These are phyloP conservation scores for Halictus ligatus DNA, from an alignment of 2,888 invertebrate genomes.

Conservation along the genomic window DNA sequence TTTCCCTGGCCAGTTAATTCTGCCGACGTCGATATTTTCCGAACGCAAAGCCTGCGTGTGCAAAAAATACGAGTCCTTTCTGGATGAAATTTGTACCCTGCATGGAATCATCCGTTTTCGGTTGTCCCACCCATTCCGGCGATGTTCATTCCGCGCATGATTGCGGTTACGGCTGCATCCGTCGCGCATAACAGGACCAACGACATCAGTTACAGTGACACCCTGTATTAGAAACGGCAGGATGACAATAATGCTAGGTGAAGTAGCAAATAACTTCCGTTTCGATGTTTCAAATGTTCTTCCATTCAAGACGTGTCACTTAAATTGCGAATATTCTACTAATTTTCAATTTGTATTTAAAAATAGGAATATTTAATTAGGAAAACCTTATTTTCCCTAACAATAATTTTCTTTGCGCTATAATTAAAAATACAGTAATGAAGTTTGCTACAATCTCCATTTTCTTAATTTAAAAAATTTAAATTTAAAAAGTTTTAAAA, in stretches of 20 bases:
- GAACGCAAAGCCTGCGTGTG: not conserved
- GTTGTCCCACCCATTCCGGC: not conserved
- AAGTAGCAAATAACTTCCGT: not conserved
- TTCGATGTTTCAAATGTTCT: not conserved
- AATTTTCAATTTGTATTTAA: not conserved
- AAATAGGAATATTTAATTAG: not conserved
- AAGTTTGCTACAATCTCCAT: no score
- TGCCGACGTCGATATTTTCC: not conserved
- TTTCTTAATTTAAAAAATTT: no score
- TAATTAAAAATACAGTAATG: no score
- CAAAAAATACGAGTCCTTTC: not conserved
- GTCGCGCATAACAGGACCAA: constrained; percentile 5
- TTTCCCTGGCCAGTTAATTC: not conserved
- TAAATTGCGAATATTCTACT: not conserved
- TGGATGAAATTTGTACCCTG: not conserved
- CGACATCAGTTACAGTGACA: constrained; percentile 10
- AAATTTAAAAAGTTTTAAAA: no score
- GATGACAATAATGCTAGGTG: not conserved
- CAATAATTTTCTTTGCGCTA: no score
- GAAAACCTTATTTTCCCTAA: no score
- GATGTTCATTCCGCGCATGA: constrained; percentile 10
- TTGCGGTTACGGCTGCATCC: constrained; percentile 15
- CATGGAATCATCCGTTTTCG: constrained; percentile 5
- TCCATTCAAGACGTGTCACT: not conserved
- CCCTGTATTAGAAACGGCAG: constrained; percentile 9